These are phyloP conservation scores for Mythimna pallens DNA, from an alignment of 2,888 invertebrate species.

Conservation along the genomic window DNA sequence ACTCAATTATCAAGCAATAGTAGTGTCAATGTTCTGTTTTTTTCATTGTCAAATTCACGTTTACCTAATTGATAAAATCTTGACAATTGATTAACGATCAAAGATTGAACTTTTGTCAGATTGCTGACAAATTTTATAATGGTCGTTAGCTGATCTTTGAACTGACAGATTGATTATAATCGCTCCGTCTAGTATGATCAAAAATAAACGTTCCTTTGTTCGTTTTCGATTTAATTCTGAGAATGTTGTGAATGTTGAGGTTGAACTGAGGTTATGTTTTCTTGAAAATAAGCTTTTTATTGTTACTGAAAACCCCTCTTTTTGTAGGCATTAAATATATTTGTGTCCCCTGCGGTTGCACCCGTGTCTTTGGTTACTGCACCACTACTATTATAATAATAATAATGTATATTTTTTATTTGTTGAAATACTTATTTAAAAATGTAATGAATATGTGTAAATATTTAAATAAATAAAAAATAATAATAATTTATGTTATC, in stretches of 20 bases:
- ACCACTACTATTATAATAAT: too few relatives aligned
- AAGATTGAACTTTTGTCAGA: constrained; percentile 63
- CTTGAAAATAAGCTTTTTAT: background rate
- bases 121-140: constrained; percentile 68
- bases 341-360: background rate
- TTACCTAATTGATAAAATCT: constrained; percentile 68
- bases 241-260: constrained; percentile 29
- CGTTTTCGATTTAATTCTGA: constrained; percentile 26
- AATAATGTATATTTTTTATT: too few relatives aligned
- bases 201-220: constrained; percentile 49
- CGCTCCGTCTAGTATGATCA: constrained; percentile 47
- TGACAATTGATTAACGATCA: constrained; percentile 69
- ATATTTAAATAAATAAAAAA: too few relatives aligned
- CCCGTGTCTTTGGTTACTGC: too few relatives aligned
- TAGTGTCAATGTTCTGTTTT: constrained; percentile 59
- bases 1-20: constrained; percentile 45
- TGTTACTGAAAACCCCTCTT: background rate
- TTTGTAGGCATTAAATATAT: background rate
- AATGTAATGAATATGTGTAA: too few relatives aligned
- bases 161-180: constrained; percentile 62
- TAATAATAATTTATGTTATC: too few relatives aligned
- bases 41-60: constrained; percentile 65
- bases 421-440: too few relatives aligned
- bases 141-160: constrained; percentile 55
- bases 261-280: constrained; percentile 22